A percentile compares a stretch with the other conserved stretches of the same genome.
Conservation (phyloP, 2,888 invertebrate genomes). For the Limnephilus rhombicus region DNA sequence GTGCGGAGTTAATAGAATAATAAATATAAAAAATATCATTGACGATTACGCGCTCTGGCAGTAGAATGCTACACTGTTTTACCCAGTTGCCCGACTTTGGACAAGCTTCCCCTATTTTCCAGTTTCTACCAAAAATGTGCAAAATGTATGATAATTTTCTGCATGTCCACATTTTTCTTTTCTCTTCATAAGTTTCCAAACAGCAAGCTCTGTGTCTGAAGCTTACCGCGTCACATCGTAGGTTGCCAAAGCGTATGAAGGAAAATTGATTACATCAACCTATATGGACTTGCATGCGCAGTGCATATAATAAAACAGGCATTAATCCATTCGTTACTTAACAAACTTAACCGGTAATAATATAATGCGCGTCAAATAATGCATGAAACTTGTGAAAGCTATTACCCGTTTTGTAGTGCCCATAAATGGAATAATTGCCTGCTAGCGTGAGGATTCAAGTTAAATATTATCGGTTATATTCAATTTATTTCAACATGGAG, state of each 20-base stretch:
- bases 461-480: constrained; percentile 9
- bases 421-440: constrained; percentile 26
- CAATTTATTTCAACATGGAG: constrained; percentile 22
- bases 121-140: too few species aligned
- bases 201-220: neutral
- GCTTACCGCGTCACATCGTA: too few species aligned
- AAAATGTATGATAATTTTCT: too few species aligned
- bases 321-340: neutral
- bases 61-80: too few species aligned
- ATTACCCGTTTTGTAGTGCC: constrained; percentile 1
- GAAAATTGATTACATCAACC: too few species aligned
- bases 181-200: neutral
- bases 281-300: neutral
- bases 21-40: too few species aligned
- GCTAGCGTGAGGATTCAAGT: constrained; percentile 9
- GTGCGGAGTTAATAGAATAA: too few species aligned
- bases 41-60: too few species aligned
- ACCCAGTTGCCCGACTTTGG: too few species aligned
- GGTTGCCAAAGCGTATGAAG: too few species aligned
- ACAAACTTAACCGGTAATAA: neutral
- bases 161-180: too few species aligned
- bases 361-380: neutral
- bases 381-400: constrained; percentile 5
- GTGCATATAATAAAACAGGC: neutral
- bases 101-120: too few species aligned